These are phyloP conservation scores for Alosa sapidissima DNA, from an alignment of 2,797 vertebrate genomes.

Conservation along the genomic window DNA sequence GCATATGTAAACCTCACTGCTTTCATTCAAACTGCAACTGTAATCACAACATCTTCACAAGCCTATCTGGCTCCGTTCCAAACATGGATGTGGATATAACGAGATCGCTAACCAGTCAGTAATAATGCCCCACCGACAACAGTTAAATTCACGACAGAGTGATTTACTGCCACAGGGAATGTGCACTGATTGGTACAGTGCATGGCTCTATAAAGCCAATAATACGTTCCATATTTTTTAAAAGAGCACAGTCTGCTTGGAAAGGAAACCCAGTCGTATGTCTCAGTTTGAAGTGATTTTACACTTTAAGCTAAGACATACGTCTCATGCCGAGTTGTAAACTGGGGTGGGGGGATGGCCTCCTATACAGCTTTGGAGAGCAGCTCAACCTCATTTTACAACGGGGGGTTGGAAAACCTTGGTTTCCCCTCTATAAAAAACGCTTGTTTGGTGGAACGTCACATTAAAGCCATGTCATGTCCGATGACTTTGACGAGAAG, in stretches of 20 bases:
- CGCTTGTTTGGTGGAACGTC: conserved; percentile 15
- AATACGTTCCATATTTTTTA: conserved; percentile 46
- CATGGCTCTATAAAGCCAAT: conserved; percentile 31
- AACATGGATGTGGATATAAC: not conserved
- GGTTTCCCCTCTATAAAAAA: conserved; percentile 14
- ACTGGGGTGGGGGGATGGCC: not conserved
- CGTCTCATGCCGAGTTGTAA: not conserved
- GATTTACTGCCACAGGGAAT: conserved; percentile 44
- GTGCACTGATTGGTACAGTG: conserved; percentile 32
- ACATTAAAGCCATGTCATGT: conserved; percentile 14
- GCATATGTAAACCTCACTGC: not conserved
- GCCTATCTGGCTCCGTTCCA: conserved; percentile 14
- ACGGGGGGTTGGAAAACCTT: not conserved
- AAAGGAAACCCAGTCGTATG: conserved; percentile 36
- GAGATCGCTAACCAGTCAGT: conserved; percentile 40
- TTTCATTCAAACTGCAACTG: not conserved
- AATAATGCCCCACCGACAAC: conserved; percentile 23
- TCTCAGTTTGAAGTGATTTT: conserved; percentile 46
- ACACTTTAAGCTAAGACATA: conserved; percentile 37
- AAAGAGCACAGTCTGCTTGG: conserved; percentile 30
- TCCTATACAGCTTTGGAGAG: not conserved
- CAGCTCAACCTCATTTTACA: conserved; percentile 1
- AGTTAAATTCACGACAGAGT: conserved; percentile 36
- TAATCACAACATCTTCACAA: conserved; percentile 22
- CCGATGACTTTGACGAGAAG: conserved; percentile 6